Base-by-base conservation (phyloP, 2,113 vertebrate species). In the Rostratula benghalensis region DNA sequence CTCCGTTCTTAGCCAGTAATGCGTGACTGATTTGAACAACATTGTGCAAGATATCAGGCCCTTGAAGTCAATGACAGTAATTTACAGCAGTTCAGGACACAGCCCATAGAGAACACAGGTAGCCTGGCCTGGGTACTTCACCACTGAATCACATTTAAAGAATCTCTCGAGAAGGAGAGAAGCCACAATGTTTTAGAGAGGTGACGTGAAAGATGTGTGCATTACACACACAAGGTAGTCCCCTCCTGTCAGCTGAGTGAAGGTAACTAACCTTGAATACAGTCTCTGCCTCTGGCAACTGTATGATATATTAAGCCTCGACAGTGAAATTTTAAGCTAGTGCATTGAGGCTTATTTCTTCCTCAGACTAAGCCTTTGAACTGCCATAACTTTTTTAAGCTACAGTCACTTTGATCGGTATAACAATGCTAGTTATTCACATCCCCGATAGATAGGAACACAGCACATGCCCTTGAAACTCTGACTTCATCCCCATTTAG, bases 181-280 rank as follows among this genome's bases (percentile, higher is more conserved):
- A 60, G 28, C 21, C 39, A n/a, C 18, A 35, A 1, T 31, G 60
- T 73, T 86, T 80, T 60, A 35, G 46, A 1, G 1, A 85, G 18
- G 5, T 3, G 25, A 43, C 10, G 25, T 3, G 21, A 15, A 41
- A 77, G 14, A 25, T 1, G 1, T 2, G 1, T 1, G 9, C 18
- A 7, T 50, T n/a, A 54, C 43, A 46, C 24, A 17, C 56, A n/a
- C 6, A 15, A 18, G 21, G 11, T 13, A 23, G 18, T 35, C 23
- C 12, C 37, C 48, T 31, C 10, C 0, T 3, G 0, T 35, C 23
- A n/a, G 41, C 70, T 67, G 70, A 12, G 4, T 41, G 43, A 10
- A 54, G 17, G 12, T 15, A 50, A 63, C n/a, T 37, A 70, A 22
- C n/a, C 14, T 35, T 37, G 27, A 81, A 61, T 30, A 20, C 1